phyloP scores from a whole-genome alignment of 1,140 invertebrate species.

The Aphelinus certus region DNA sequence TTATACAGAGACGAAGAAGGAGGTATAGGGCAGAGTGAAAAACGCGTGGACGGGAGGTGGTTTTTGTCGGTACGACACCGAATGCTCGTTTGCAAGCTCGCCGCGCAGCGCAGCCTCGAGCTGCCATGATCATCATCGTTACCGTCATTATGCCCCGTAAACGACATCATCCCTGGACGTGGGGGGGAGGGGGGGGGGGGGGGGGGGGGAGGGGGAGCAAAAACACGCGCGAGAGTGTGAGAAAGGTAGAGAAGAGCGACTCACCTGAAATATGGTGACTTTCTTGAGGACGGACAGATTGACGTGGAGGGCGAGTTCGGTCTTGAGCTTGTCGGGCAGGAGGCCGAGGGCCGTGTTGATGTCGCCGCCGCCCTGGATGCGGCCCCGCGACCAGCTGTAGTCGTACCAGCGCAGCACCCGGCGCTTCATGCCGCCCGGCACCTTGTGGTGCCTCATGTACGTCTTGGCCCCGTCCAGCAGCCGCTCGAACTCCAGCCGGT shows the following conservation, averaged over 20 bases:
- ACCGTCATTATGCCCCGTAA: no score
- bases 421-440: slow-evolving; percentile 93
- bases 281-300: slow-evolving; percentile 95
- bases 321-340: slow-evolving; percentile 95
- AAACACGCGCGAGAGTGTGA: no score
- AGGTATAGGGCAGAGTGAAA: no score
- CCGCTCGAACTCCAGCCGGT: slow-evolving; percentile 93
- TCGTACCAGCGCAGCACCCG: slow-evolving; percentile 96
- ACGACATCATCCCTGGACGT: no score
- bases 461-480: slow-evolving; percentile 94
- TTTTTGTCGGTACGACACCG: no score
- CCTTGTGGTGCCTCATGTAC: slow-evolving; percentile 97
- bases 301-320: slow-evolving; percentile 94
- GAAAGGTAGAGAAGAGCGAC: slow-evolving; percentile 20
- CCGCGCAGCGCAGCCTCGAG: no score
- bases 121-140: no score
- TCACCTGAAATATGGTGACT: slow-evolving; percentile 72
- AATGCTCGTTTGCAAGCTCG: no score
- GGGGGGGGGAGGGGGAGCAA: no score
- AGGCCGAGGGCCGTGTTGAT: slow-evolving; percentile 93
- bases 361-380: slow-evolving; percentile 94
- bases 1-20: no score
- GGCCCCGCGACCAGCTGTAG: slow-evolving; percentile 96
- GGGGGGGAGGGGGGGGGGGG: no score
- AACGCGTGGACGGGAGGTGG: no score